Evolutionary conservation across 2,113 vertebrate genomes (phyloP).

Genomic region (Lepidothrix coronata): DNA sequence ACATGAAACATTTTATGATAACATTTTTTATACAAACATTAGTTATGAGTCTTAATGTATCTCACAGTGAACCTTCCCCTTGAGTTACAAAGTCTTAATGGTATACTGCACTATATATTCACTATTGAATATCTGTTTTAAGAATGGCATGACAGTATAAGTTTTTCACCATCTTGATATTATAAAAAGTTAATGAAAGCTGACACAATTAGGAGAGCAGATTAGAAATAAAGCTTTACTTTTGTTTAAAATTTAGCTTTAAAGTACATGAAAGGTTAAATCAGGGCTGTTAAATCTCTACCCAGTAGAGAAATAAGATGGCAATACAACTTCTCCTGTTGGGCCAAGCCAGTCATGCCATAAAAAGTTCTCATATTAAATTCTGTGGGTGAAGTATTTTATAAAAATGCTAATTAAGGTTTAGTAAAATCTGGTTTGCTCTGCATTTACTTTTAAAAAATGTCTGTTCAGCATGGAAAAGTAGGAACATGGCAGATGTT

Average conservation of each 20-base stretch:
- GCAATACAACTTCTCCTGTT: background rate
- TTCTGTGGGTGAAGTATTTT: constrained; percentile 16
- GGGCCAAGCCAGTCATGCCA: background rate
- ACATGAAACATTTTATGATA: background rate
- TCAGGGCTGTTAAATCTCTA: background rate
- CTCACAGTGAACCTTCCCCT: background rate
- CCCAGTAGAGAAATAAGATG: background rate
- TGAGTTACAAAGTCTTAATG: background rate
- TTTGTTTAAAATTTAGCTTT: background rate
- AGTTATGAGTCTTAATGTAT: background rate
- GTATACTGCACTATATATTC: background rate
- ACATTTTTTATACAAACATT: background rate
- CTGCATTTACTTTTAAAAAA: constrained; percentile 52
- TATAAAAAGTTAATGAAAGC: background rate
- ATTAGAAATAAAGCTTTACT: background rate
- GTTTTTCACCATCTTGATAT: background rate
- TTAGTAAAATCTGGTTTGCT: constrained; percentile 49
- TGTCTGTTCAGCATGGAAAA: constrained; percentile 58
- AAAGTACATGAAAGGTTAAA: background rate
- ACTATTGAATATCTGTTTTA: background rate
- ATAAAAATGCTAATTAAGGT: constrained; percentile 55
- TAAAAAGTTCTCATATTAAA: constrained; percentile 10
- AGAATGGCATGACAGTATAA: background rate
- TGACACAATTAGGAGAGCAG: background rate
- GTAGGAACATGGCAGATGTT: constrained; percentile 61